Evolutionary conservation across 92 coral and sea anemone species (phyloP).

Genomic region (Palythoa heliodiscus): DNA sequence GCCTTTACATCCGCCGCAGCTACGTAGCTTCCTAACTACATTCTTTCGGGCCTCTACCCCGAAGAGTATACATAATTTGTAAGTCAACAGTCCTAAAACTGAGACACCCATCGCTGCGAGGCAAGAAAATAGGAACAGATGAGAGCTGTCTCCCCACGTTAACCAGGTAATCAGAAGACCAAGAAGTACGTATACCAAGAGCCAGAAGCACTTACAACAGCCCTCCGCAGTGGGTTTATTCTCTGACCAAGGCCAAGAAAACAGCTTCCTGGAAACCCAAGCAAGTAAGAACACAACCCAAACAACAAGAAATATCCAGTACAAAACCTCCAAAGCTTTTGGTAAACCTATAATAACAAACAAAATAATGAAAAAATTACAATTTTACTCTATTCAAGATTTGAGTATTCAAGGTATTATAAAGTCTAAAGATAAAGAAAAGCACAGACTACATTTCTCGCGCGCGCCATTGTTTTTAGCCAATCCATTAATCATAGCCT

Average conservation of each 20-base stretch:
- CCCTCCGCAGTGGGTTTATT: conserved; percentile 35
- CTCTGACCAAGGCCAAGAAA: conserved; percentile 37
- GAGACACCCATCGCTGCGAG: conserved; percentile 67
- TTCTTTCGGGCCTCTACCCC: background rate
- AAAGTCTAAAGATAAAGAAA: no score
- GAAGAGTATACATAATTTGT: conserved; percentile 5
- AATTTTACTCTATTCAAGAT: no score
- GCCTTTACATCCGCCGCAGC: background rate
- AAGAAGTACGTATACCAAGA: conserved; percentile 61
- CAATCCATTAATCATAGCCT: no score
- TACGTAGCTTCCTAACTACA: no score
- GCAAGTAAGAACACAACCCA: conserved; percentile 73
- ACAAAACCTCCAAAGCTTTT: conserved; percentile 52
- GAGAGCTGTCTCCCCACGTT: conserved; percentile 76
- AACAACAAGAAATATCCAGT: conserved; percentile 62
- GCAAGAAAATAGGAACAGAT: conserved; percentile 86
- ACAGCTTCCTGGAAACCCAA: conserved; percentile 75
- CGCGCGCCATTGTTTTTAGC: no score
- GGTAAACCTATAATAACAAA: conserved; percentile 58
- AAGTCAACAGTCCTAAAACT: conserved; percentile 62
- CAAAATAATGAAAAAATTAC: no score
- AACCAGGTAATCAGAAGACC: conserved; percentile 59
- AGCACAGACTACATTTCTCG: no score
- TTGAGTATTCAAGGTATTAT: no score
- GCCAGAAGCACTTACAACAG: conserved; percentile 62